Evolutionary conservation across 2,888 invertebrate species (phyloP).

Genomic region (Ochropleura plecta): DNA sequence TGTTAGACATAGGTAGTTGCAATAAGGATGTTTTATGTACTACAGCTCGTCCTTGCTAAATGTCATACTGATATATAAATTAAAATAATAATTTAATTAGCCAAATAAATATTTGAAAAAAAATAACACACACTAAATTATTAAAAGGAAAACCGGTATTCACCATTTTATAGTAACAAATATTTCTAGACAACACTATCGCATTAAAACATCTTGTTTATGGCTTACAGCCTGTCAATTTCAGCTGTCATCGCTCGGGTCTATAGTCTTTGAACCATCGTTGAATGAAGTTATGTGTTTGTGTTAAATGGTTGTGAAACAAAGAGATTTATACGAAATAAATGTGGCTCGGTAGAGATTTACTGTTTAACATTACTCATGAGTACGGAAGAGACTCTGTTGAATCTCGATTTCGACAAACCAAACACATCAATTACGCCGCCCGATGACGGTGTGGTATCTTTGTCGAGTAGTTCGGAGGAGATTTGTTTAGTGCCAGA

Average conservation of each 20-base stretch:
- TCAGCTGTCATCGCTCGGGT: constrained; percentile 70
- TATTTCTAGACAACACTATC: constrained; percentile 34
- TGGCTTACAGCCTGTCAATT: constrained; percentile 65
- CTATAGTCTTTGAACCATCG: constrained; percentile 78
- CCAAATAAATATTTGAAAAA: too few species aligned
- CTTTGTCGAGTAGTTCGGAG: constrained; percentile 91
- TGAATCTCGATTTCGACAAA: constrained; percentile 92
- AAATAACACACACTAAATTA: too few species aligned
- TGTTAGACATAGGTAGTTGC: too few species aligned
- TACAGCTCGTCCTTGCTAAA: too few species aligned
- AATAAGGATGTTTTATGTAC: too few species aligned
- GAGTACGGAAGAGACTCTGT: constrained; percentile 92
- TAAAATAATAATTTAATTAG: too few species aligned
- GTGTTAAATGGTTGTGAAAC: constrained; percentile 89
- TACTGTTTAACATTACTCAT: constrained; percentile 89
- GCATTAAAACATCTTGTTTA: constrained; percentile 30
- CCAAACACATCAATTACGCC: constrained; percentile 83
- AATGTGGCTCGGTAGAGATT: constrained; percentile 88
- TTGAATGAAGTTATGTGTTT: constrained; percentile 84
- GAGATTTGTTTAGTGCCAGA: constrained; percentile 95
- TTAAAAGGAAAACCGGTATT: constrained; percentile 45
- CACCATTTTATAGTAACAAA: constrained; percentile 38
- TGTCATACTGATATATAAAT: too few species aligned
- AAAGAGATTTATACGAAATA: constrained; percentile 88
- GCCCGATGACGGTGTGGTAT: constrained; percentile 91